phyloP scores from a whole-genome alignment of 2,797 vertebrate genomes.

The Parauchenoglanis punctatus region DNA sequence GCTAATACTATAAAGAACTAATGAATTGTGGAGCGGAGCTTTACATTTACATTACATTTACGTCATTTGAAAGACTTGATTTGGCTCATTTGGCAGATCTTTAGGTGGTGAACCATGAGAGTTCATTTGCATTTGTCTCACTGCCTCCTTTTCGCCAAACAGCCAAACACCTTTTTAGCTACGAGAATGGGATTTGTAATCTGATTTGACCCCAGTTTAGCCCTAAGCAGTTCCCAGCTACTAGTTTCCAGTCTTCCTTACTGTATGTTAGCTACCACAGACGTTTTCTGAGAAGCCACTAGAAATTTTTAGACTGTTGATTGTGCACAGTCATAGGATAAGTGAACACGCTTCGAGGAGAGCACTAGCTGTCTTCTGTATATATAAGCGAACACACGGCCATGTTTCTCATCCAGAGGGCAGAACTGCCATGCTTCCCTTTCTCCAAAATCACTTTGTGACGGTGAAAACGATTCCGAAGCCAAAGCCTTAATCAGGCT shows the following conservation, averaged over 20 bases:
- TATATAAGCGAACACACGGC: neutral
- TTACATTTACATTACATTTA: no score
- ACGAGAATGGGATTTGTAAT: slow-evolving; percentile 41
- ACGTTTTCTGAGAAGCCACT: neutral
- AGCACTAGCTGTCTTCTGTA: neutral
- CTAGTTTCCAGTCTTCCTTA: neutral
- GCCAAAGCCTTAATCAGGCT: no score
- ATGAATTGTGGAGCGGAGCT: slow-evolving; percentile 56
- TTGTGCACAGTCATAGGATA: neutral
- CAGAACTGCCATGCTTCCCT: neutral
- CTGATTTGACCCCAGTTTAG: neutral
- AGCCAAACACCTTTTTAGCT: slow-evolving; percentile 52
- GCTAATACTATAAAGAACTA: slow-evolving; percentile 62
- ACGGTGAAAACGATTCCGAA: neutral
- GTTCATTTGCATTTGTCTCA: slow-evolving; percentile 54
- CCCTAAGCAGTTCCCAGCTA: neutral
- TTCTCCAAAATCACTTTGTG: neutral
- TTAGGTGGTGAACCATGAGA: slow-evolving; percentile 51
- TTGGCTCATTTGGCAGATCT: slow-evolving; percentile 17
- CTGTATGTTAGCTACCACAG: neutral
- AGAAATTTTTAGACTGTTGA: neutral
- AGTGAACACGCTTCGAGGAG: neutral
- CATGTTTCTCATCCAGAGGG: neutral
- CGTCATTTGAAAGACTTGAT: no score
- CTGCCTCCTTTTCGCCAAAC: slow-evolving; percentile 44